Base-by-base conservation (phyloP, 2,113 vertebrate genomes). In the Carollia perspicillata region DNA sequence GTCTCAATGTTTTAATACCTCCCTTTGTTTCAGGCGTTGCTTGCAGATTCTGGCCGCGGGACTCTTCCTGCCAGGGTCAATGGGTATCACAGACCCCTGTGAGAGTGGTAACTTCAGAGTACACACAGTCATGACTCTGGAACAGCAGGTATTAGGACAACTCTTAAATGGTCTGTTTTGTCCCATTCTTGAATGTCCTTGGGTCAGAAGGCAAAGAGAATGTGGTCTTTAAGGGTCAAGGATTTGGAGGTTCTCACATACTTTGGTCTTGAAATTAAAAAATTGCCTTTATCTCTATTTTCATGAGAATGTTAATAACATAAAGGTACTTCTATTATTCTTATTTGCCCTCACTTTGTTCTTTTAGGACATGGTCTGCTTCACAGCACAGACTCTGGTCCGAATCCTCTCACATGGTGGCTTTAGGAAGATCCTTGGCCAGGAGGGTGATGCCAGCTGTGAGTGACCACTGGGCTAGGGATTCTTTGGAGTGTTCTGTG, bases 391-490 rank as follows among this genome's bases (percentile, higher is more conserved):
- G 98, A 99, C 99, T 0, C 98, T 99, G 33, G 99, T 99, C 58
- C 98, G 99, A 60, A 99, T 99, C 14, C 99, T 99, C 2, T 99
- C 99, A 0, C 99, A 99, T 0, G 99, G 99, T 14, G 99, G 99
- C 0, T 99, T 99, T 98, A 98, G 99, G 97, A 99, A 99, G 97
- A 99, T 99, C 96, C 99, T 99, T 0, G 99, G 99, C 0, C 99
- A 99, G 68, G 99, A 99, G 92, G 99, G 99, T 2, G 99, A 99
- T 0, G 99, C 99, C 96, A 99, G 99, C 98, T 99, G 99, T 99
- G 95, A 99, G 99, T 98, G 3, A 16, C 33, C 28, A 26, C 16
- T 51, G 71, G 69, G 53, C 1, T 22, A 60, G 55, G 66, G 71
- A 2, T 53, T 51, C 60, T 28, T 75, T 37, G 8, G 3, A 16